phyloP scores from a whole-genome alignment of 2,113 vertebrate species.

The Strix uralensis region DNA sequence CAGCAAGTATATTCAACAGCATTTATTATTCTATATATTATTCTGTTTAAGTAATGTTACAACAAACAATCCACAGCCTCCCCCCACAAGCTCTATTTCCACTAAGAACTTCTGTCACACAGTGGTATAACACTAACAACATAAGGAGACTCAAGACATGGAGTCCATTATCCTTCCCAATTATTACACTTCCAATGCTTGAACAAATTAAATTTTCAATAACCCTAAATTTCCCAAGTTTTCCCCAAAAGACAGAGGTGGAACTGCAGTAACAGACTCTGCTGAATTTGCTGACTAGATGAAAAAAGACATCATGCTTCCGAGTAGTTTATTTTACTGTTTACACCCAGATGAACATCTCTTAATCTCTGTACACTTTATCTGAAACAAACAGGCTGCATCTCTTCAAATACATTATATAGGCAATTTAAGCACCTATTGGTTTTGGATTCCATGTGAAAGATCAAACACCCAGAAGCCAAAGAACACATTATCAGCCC shows the following conservation, averaged over 20 bases:
- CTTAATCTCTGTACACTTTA: not conserved
- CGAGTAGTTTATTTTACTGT: not conserved
- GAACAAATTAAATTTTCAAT: not conserved
- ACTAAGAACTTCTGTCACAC: not conserved
- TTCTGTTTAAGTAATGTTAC: not conserved
- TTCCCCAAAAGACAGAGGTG: not conserved
- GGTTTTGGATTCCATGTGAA: not conserved
- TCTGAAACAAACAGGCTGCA: not conserved
- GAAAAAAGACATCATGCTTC: not conserved
- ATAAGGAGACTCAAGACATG: not conserved
- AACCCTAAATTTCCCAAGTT: not conserved
- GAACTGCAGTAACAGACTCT: not conserved
- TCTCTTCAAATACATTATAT: not conserved
- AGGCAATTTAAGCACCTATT: not conserved
- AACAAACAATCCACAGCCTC: not conserved
- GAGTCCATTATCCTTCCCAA: not conserved
- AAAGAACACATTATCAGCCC: not conserved
- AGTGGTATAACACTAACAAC: not conserved
- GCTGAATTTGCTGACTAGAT: not conserved
- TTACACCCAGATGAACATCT: not conserved
- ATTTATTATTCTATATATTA: not conserved
- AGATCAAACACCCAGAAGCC: not conserved
- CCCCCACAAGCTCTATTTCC: not conserved
- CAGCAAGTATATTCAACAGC: not conserved
- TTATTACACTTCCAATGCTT: not conserved